phyloP scores from a whole-genome alignment of 2,797 vertebrate genomes.

The Halcyon leucocephala region DNA sequence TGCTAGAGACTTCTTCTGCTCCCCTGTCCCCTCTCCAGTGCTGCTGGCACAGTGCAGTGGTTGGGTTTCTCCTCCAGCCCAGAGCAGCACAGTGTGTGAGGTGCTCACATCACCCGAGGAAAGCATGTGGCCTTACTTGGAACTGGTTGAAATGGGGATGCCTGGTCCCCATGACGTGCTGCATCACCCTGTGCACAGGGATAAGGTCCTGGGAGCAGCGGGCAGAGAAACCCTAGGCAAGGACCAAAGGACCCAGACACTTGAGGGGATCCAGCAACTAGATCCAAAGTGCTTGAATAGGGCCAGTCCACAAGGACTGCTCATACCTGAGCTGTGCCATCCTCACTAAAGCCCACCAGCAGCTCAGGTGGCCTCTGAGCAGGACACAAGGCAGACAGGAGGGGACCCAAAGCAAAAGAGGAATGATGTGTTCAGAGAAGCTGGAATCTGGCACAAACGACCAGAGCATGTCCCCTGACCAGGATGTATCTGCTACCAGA shows the following conservation, averaged over 20 bases:
- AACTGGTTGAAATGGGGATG: background rate
- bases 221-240: background rate
- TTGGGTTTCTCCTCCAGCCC: background rate
- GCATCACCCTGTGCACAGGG: background rate
- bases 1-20: background rate
- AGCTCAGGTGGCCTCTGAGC: background rate
- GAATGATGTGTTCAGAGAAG: background rate
- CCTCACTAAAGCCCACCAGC: background rate
- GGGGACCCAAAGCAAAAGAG: background rate
- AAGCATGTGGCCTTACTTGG: background rate
- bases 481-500: background rate
- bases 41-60: rapidly evolving
- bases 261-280: background rate
- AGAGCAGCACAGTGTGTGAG: rapidly evolving
- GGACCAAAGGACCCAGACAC: background rate
- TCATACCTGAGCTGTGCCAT: background rate
- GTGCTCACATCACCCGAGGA: background rate
- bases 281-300: background rate
- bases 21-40: rapidly evolving
- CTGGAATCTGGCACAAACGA: background rate
- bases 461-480: background rate
- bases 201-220: background rate
- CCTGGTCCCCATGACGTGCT: background rate
- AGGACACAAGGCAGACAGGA: background rate
- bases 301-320: background rate